Conservation (phyloP, 92 coral and sea anemone genomes). For the Heteractis magnifica region DNA sequence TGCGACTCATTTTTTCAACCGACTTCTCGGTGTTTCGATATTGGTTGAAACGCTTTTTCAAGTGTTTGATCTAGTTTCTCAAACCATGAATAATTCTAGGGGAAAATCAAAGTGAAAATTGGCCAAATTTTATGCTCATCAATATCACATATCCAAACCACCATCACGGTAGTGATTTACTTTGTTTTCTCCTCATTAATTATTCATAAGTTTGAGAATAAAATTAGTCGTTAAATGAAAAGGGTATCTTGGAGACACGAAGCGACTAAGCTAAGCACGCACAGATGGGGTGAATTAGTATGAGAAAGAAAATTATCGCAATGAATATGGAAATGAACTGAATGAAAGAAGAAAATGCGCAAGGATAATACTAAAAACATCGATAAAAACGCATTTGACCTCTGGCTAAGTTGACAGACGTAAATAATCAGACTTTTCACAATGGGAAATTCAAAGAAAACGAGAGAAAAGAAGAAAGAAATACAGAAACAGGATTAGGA, state of each 20-base stretch:
- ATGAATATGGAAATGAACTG: neutral
- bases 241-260: neutral
- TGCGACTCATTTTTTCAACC: no score
- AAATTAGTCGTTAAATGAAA: neutral
- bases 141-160: no score
- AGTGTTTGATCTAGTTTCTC: no score
- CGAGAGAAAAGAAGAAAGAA: no score
- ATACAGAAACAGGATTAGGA: no score
- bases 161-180: no score
- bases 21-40: no score
- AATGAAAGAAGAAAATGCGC: neutral
- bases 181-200: neutral
- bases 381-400: conserved; percentile 4
- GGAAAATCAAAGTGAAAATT: no score
- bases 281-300: neutral
- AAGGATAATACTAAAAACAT: neutral
- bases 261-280: neutral
- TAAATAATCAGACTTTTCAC: neutral
- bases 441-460: neutral
- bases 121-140: no score
- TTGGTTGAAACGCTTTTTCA: no score
- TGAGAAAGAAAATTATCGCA: neutral
- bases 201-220: neutral
- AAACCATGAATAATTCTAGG: no score
- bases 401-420: conserved; percentile 1